phyloP scores from a whole-genome alignment of 2,113 vertebrate genomes.

The Syrrhaptes paradoxus region DNA sequence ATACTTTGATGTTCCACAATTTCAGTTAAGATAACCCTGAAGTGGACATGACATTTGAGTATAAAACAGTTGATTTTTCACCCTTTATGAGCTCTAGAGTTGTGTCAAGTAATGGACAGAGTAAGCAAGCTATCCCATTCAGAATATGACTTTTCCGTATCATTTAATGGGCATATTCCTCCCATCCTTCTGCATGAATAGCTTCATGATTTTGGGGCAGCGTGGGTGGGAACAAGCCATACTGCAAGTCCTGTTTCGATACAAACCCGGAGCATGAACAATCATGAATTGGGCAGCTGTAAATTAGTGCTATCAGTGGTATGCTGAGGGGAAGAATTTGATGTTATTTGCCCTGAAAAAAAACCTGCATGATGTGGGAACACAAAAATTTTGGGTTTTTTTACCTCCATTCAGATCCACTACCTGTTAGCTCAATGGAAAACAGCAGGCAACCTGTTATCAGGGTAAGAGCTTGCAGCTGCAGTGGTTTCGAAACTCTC shows the following conservation, averaged over 20 bases:
- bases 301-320: background rate
- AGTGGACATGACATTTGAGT: background rate
- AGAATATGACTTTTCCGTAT: background rate
- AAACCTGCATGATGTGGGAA: background rate
- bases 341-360: background rate
- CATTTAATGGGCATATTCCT: background rate
- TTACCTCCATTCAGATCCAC: background rate
- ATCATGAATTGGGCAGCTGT: background rate
- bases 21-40: background rate
- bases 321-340: background rate
- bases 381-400: background rate
- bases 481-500: background rate
- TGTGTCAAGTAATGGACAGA: background rate
- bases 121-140: background rate
- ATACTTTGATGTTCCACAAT: background rate
- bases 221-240: background rate
- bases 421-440: background rate
- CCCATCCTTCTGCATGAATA: background rate
- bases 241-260: background rate
- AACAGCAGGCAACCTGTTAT: background rate
- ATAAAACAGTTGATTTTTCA: background rate
- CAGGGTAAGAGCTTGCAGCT: background rate
- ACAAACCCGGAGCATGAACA: background rate
- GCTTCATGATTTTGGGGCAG: background rate
- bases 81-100: background rate